phyloP scores from a whole-genome alignment of 2,113 vertebrate genomes.

The Anarrhichthys ocellatus region DNA sequence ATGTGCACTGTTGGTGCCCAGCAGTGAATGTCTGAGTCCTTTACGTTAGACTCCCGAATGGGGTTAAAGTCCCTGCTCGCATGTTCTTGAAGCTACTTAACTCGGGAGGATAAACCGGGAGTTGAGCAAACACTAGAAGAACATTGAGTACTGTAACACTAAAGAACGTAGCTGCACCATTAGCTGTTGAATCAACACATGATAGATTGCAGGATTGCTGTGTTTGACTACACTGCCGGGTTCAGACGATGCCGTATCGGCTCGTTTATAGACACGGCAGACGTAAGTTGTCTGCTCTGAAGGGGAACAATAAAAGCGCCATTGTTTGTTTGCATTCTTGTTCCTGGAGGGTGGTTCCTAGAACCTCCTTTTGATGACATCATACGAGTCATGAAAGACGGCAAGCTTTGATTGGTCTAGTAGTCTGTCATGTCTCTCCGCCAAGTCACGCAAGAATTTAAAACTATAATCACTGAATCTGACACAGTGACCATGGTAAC shows the following conservation, averaged over 20 bases:
- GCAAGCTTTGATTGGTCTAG: neutral
- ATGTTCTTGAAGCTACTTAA: slow-evolving; percentile 4
- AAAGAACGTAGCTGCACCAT: neutral
- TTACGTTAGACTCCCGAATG: neutral
- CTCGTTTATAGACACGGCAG: too few species aligned
- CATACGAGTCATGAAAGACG: too few species aligned
- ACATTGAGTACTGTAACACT: neutral
- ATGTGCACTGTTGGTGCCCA: neutral
- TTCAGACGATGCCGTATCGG: neutral
- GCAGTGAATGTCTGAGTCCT: neutral
- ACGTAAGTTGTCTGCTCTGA: neutral
- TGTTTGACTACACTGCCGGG: neutral
- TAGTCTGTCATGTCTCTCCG: neutral
- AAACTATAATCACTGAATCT: neutral
- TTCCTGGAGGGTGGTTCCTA: too few species aligned
- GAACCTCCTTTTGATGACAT: too few species aligned
- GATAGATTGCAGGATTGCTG: neutral
- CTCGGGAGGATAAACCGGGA: neutral
- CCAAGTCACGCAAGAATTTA: too few species aligned
- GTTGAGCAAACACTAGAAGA: neutral
- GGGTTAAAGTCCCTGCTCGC: neutral
- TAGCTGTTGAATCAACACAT: neutral
- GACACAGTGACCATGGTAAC: neutral
- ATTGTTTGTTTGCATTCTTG: too few species aligned
- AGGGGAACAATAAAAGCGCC: neutral